phyloP scores from a whole-genome alignment of 2,797 vertebrate species.

The Microcaecilia unicolor region DNA sequence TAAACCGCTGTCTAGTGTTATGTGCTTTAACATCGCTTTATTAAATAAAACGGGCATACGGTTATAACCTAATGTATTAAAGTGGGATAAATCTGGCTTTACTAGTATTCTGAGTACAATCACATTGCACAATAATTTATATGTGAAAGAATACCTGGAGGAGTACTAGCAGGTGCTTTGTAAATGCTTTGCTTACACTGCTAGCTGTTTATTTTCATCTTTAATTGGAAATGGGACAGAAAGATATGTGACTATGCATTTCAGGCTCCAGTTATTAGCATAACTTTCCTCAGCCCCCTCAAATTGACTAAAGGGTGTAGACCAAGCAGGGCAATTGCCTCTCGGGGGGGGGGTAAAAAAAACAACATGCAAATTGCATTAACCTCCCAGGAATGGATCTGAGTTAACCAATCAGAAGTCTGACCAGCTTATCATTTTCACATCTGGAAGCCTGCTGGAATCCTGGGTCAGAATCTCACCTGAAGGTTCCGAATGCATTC shows the following conservation, averaged over 20 bases:
- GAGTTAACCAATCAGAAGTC: no score
- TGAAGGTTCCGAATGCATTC: no score
- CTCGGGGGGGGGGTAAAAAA: no score
- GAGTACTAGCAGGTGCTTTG: background rate
- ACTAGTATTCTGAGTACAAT: constrained; percentile 10
- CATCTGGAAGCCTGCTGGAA: no score
- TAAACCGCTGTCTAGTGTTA: constrained; percentile 41
- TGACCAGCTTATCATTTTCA: no score
- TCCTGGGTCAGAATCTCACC: no score
- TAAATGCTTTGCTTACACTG: constrained; percentile 12
- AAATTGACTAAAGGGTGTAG: no score
- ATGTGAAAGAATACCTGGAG: background rate
- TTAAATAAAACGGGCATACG: constrained; percentile 25
- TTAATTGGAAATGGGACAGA: constrained; percentile 1
- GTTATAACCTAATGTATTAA: constrained; percentile 34
- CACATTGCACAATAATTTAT: background rate
- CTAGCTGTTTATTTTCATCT: constrained; percentile 11
- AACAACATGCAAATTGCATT: no score
- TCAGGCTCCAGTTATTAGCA: no score
- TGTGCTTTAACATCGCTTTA: constrained; percentile 44
- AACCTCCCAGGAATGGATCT: no score
- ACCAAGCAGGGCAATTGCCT: no score
- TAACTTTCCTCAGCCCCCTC: no score
- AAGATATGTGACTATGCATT: background rate
- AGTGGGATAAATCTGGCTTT: constrained; percentile 23